phyloP scores from a whole-genome alignment of 2,113 vertebrate species.

The Antechinus flavipes region DNA sequence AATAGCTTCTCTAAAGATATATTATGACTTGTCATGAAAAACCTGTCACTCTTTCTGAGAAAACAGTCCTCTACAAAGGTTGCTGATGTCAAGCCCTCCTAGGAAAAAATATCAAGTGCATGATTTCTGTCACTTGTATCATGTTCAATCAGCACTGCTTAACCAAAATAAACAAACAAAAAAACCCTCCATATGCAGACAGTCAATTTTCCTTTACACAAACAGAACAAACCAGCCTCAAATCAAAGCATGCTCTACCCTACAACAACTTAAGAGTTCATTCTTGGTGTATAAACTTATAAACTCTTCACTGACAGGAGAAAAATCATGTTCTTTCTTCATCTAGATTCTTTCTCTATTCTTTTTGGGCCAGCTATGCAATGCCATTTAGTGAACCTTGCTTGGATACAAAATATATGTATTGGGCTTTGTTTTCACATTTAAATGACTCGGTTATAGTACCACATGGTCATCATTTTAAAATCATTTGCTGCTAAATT shows the following conservation, averaged over 20 bases:
- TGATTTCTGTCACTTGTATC: neutral
- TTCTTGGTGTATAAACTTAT: neutral
- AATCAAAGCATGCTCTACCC: neutral
- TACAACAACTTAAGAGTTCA: neutral
- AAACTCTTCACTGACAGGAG: neutral
- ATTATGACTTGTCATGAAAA: neutral
- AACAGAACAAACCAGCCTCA: neutral
- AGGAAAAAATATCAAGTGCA: neutral
- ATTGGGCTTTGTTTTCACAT: neutral
- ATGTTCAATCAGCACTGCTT: neutral
- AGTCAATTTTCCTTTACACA: neutral
- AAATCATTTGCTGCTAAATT: neutral
- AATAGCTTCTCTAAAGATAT: neutral
- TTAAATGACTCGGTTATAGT: neutral
- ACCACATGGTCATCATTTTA: neutral
- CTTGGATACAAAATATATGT: neutral
- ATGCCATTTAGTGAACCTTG: neutral
- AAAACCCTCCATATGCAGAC: neutral
- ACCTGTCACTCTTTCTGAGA: neutral
- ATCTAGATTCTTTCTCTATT: neutral
- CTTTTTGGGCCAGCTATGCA: neutral
- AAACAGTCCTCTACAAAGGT: neutral
- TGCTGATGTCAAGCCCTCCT: neutral
- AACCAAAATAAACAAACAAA: neutral
- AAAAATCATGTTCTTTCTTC: neutral